Evolutionary conservation across 1,140 invertebrate genomes (phyloP), one percentile per base, ranked within the genome.

Genomic region (Apis dorsata): DNA sequence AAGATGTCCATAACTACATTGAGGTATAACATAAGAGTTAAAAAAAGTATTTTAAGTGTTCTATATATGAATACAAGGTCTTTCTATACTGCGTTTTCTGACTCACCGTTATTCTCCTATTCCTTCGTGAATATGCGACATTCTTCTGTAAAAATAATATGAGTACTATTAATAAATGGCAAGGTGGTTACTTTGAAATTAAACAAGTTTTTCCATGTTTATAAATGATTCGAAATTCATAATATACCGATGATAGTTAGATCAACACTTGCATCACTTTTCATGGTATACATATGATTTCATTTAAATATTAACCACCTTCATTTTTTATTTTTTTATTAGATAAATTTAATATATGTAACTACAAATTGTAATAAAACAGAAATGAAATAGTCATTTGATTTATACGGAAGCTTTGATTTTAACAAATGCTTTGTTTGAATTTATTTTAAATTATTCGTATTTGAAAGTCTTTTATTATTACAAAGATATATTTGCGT

Each of bases 1-100:
- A 63, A 71, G 63, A 72, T 84, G 57, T 83, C 72, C 75, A 87
- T 85, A 86, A 76, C 53, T 84, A 88, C 44, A 84, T 81, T 78
- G 76, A 83, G 75, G 55, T 88, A 78, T 89, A 88, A 69, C 65
- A 69, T 88, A 88, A 86, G 69, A 49, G 77, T 81, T 84, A 73
- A 76, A 78, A 80, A 88, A 72, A 65, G 78, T 89, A 89, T 89
- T 88, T 86, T 88, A 81, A 86, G 74, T 86, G 86, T 86, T 88
- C 86, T 82, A 75, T 81, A 87, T 70, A 87, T 59, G 85, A 85
- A 83, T 86, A 84, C 85, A 81, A 86, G 76, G 70, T 88, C 80
- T 79, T 88, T 89, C 86, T 89, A 79, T 88, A 88, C 84, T 85
- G 70, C 81, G 84, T 88, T 88, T 81, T 86, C 84, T 88, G 85